Conservation (phyloP, 2,797 vertebrate genomes). For the Gambusia yucatana region DNA sequence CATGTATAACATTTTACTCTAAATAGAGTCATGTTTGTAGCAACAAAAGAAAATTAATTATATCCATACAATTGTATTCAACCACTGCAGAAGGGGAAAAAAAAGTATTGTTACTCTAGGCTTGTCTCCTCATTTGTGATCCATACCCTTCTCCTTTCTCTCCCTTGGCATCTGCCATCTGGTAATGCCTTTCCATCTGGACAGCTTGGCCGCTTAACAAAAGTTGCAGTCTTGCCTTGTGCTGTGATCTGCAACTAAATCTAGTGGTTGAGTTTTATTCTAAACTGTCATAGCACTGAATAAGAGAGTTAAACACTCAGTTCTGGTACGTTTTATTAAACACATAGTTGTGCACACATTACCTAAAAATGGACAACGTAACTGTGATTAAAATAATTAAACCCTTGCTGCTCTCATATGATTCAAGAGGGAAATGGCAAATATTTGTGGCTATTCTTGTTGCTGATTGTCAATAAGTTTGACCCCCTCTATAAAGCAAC, state of each 20-base stretch:
- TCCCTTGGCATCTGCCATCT: slow-evolving; percentile 68
- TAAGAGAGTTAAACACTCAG: background rate
- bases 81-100: background rate
- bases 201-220: slow-evolving; percentile 54
- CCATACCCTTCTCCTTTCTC: slow-evolving; percentile 47
- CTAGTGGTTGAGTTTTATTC: slow-evolving; percentile 23
- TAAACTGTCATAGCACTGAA: slow-evolving; percentile 19
- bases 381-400: background rate
- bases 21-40: background rate
- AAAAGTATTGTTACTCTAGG: slow-evolving; percentile 11
- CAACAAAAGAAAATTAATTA: background rate
- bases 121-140: slow-evolving; percentile 51
- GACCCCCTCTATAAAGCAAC: background rate
- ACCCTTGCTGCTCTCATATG: background rate
- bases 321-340: background rate
- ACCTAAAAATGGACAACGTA: background rate
- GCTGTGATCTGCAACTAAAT: slow-evolving; percentile 33
- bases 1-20: background rate
- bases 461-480: background rate
- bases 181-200: slow-evolving; percentile 73
- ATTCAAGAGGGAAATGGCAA: background rate
- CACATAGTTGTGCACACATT: background rate
- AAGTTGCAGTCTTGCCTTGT: slow-evolving; percentile 34
- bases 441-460: background rate
- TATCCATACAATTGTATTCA: background rate